A percentile compares a stretch with the other conserved stretches of the same genome.
Conservation (phyloP, 2,888 invertebrate species). For the Lysandra bellargus region DNA sequence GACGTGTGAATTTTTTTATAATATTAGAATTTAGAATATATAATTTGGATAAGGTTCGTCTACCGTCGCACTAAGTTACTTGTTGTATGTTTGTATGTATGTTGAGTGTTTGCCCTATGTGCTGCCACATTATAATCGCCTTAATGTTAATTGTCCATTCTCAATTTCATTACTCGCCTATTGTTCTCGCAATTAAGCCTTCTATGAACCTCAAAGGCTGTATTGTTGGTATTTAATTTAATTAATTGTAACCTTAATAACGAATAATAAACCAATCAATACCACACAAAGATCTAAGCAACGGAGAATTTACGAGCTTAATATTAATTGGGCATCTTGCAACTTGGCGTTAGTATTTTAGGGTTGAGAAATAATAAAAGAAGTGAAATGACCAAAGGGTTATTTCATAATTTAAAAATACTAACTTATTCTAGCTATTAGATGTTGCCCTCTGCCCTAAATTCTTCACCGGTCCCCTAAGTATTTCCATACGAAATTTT, state of each 20-base stretch:
- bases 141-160: not conserved
- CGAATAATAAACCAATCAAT: constrained; percentile 7
- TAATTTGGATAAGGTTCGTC: too few species aligned
- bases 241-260: not conserved
- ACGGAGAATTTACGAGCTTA: not conserved
- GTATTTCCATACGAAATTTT: too few species aligned
- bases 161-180: constrained; percentile 2
- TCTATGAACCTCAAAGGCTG: not conserved
- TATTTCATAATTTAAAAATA: too few species aligned
- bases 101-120: not conserved
- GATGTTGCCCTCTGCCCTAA: too few species aligned
- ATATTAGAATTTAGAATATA: too few species aligned
- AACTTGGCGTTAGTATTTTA: not conserved
- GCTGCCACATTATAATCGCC: not conserved
- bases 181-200: constrained; percentile 9
- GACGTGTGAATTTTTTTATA: too few species aligned
- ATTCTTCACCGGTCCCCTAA: too few species aligned
- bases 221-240: not conserved
- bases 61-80: too few species aligned
- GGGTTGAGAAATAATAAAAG: not conserved
- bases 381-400: not conserved
- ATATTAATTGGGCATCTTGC: not conserved
- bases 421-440: not conserved
- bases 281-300: not conserved
- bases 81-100: not conserved